These are phyloP conservation scores for Phenganax stokvisi DNA, from an alignment of 92 coral and sea anemone genomes.

Conservation along the genomic window DNA sequence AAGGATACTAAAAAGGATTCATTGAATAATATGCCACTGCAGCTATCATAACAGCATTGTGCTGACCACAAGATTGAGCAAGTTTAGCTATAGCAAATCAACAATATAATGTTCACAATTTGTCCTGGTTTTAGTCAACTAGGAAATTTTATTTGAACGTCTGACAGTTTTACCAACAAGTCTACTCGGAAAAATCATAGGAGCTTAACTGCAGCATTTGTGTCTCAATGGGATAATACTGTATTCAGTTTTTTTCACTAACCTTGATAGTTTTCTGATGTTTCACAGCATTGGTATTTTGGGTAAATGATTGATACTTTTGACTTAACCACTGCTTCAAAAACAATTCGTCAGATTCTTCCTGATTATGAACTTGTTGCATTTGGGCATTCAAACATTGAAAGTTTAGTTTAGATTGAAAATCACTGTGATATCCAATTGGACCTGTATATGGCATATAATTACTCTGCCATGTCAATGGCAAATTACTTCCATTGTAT, in stretches of 20 bases:
- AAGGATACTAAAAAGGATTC: constrained; percentile 46
- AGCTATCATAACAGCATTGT: background rate
- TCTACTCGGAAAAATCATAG: too few species aligned
- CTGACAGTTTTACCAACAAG: too few species aligned
- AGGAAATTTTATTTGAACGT: too few species aligned
- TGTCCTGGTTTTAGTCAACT: too few species aligned
- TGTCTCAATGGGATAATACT: too few species aligned
- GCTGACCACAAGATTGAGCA: constrained; percentile 15
- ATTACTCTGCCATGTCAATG: too few species aligned
- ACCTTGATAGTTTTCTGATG: constrained; percentile 23
- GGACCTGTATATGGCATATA: too few species aligned
- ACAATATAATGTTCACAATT: background rate
- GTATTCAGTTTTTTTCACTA: background rate
- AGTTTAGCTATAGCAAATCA: constrained; percentile 17
- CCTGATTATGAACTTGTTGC: constrained; percentile 11
- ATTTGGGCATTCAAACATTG: background rate
- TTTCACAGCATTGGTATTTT: background rate
- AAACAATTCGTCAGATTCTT: constrained; percentile 25
- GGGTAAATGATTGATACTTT: background rate
- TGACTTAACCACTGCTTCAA: constrained; percentile 13
- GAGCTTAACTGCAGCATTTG: background rate
- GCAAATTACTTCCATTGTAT: too few species aligned
- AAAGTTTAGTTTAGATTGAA: background rate
- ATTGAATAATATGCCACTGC: constrained; percentile 1
- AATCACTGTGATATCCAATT: background rate